These are phyloP conservation scores for Mormyrus proboscirostris DNA, from an alignment of 2,797 vertebrate species.

Conservation along the genomic window DNA sequence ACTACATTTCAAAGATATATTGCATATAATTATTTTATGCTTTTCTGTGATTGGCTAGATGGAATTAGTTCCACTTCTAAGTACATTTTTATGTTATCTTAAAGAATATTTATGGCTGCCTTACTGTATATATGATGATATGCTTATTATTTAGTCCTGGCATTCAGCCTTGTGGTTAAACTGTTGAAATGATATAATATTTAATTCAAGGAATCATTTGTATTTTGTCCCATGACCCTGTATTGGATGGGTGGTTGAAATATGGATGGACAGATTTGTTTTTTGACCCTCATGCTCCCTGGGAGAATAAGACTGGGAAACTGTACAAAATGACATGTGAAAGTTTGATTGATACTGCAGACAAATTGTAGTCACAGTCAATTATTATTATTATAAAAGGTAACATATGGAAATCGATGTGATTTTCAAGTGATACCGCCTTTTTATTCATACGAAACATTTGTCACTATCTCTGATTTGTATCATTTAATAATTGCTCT, in stretches of 20 bases:
- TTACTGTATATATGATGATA: not conserved
- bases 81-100: not conserved
- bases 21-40: not conserved
- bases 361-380: not conserved
- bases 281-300: not conserved
- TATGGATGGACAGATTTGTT: not conserved
- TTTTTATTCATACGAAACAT: not conserved
- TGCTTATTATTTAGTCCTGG: not conserved
- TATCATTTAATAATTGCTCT: not conserved
- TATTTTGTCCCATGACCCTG: not conserved
- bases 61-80: not conserved
- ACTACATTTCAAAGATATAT: not conserved
- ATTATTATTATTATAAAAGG: not conserved
- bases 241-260: not conserved
- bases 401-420: not conserved
- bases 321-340: slow-evolving; percentile 1
- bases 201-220: not conserved
- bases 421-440: not conserved
- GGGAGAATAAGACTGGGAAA: not conserved
- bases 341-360: not conserved
- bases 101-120: not conserved
- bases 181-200: not conserved
- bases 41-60: not conserved
- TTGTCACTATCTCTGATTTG: not conserved
- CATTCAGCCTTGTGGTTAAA: not conserved